Evolutionary conservation across 2,113 vertebrate genomes (phyloP), one percentile per base, ranked within the genome.

Genomic region (Fulica atra): DNA sequence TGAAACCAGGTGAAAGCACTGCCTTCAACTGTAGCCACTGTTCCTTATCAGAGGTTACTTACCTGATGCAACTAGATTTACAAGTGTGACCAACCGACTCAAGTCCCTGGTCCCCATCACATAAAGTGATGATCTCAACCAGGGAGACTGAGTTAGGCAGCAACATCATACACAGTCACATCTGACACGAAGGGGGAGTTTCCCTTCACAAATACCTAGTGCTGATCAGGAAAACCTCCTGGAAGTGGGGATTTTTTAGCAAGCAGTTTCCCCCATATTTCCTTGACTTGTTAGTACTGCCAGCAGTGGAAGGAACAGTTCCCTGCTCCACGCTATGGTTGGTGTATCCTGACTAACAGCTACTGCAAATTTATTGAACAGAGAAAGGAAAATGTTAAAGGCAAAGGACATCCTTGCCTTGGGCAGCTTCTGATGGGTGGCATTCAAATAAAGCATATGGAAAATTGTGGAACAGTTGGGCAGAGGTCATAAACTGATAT

Each of bases 391-490:
- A 81, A 95, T 86, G 89, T 72, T 89, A 94, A 89, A 94, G 66
- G 85, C 81, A 81, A 92, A 96, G 93, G 92, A 93, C 89, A 95
- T 73, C 54, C 46, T 73, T 87, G 94, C 56, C 68, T 91, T 63
- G 71, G 93, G 71, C 74, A 95, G 81, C 54, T 86, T 92, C 85
- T 92, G 71, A 77, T 88, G 89, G 89, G 93, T 88, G 89, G 50
- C 51, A 66, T 83, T 96, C 87, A 93, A 92, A 94, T 93, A 92
- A 92, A 95, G 74, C 95, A 96, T 96, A 95, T 93, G 93, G 95
- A 97, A 94, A 97, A 97, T 66, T 90, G 93, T 70, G 57, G 87
- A 96, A 95, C 96, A 96, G 95, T 96, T 97, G 96, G 78, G 69
- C 51, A 81, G 92, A 90, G 93, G 96, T 96, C 89, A 96, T 96